Evolutionary conservation across 2,888 invertebrate genomes (phyloP).

Genomic region (Ormyrus pomaceus): DNA sequence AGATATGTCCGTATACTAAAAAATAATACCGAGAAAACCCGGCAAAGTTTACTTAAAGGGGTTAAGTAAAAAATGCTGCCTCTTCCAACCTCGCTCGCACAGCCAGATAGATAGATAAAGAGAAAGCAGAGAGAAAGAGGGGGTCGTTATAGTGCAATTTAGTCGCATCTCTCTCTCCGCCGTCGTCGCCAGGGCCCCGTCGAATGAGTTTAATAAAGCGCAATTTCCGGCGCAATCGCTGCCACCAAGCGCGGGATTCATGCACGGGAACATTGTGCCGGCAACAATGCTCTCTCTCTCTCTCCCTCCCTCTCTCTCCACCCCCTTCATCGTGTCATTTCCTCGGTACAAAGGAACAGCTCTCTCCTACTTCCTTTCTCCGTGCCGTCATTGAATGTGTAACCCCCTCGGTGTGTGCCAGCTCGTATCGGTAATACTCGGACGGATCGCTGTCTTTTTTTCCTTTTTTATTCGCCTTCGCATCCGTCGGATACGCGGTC

Average conservation of each 20-base stretch:
- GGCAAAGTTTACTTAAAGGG: too few species aligned
- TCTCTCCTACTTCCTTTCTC: constrained; percentile 38
- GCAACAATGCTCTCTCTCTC: constrained; percentile 51
- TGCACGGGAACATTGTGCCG: constrained; percentile 51
- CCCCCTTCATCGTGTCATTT: constrained; percentile 53
- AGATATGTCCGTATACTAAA: too few species aligned
- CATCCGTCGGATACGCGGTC: too few species aligned
- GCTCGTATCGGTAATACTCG: constrained; percentile 10
- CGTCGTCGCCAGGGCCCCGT: constrained; percentile 26
- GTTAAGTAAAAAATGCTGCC: too few species aligned
- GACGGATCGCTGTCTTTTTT: constrained; percentile 13
- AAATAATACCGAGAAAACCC: too few species aligned
- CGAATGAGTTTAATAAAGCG: constrained; percentile 59
- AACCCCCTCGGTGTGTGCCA: not conserved
- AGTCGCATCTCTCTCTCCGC: constrained; percentile 22
- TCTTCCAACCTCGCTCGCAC: too few species aligned
- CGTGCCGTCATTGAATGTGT: constrained; percentile 21
- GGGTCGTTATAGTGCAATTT: constrained; percentile 27
- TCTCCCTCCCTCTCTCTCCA: constrained; percentile 24
- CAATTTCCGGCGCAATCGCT: constrained; percentile 58
- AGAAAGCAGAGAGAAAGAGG: constrained; percentile 1
- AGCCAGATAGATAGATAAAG: constrained; percentile 5
- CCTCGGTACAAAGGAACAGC: constrained; percentile 49
- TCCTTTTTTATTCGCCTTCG: not conserved
- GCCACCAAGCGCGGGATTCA: constrained; percentile 27